Base-by-base conservation (phyloP, 2,888 invertebrate species). In the Drosophila eohydei region DNA sequence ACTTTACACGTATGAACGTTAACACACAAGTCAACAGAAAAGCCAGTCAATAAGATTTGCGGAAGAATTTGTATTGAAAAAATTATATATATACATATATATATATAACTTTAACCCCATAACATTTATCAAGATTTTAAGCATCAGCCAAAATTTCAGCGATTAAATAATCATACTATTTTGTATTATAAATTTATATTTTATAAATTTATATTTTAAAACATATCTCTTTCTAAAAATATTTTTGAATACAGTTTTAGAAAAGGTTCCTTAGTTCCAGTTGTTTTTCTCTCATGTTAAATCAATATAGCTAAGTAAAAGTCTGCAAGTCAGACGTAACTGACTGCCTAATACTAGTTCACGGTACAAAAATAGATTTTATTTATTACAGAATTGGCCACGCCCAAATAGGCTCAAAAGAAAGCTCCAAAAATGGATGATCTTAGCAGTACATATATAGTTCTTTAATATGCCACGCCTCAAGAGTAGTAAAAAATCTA, bases 231-330 rank as follows among this genome's bases (percentile, higher is more conserved):
- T 32, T 16, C 0, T 16, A 16, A 5, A 32, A 11, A 11, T 50
- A 2, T 32, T 50, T 30, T 16, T 48, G 2, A n/a, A 16, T 12
- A 21, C 32, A 11, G 12, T 2, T 50, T 32, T 16, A 32, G 16
- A 2, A 32, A 32, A 50, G 32, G 11, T 32, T 32, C 16, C 32
- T 7, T 34, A 21, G 21, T 12, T 21, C 3, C 12, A 12, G 1
- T 1, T 32, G 2, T n/a, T 16, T 30, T 16, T 40, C 0, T 16
- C 0, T 26, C 30, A 55, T 55, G 41, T 14, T 48, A 51, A 50
- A 50, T 50, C 50, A 50, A 50, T 50, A 50, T 12, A 50, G 6
- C 16, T 34, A 32, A 32, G 21, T 21, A 16, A 32, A 32, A 50
- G 11, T 32, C 11, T 16, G n/a, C 11, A 11, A 50, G 21, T 16